phyloP scores from a whole-genome alignment of 2,797 vertebrate genomes.

The Falco peregrinus region DNA sequence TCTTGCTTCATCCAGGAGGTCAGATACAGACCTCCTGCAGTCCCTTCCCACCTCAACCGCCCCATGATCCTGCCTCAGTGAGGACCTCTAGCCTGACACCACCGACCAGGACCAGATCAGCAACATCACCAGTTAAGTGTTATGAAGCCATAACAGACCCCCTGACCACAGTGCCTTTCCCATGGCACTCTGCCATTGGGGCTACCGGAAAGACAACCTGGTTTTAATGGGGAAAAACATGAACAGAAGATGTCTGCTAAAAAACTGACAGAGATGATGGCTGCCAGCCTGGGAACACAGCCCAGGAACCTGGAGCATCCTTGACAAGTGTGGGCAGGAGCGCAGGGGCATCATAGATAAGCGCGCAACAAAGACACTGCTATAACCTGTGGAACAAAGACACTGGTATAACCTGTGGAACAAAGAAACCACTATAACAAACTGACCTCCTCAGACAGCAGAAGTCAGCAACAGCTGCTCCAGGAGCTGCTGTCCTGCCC shows the following conservation, averaged over 20 bases:
- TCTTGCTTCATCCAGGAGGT: not conserved
- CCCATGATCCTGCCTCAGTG: accelerated
- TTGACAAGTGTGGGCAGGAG: not conserved
- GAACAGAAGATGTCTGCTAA: not conserved
- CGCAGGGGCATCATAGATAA: not conserved
- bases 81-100: not conserved
- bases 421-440: conserved; percentile 25
- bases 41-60: not conserved
- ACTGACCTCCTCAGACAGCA: not conserved
- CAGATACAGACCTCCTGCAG: accelerated
- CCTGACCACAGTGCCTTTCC: accelerated
- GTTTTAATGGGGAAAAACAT: accelerated
- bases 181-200: accelerated
- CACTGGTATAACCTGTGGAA: not conserved
- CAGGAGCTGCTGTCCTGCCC: not conserved
- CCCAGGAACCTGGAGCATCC: not conserved
- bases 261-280: not conserved
- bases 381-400: conserved; percentile 9
- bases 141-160: accelerated
- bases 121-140: accelerated
- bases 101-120: not conserved
- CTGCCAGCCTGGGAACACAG: not conserved
- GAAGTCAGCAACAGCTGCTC: not conserved
- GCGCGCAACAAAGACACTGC: conserved; percentile 10
- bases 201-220: accelerated